Evolutionary conservation across 92 coral and sea anemone species (phyloP), one percentile per base, ranked within the genome.

Genomic region (Anthopleura xanthogrammica): DNA sequence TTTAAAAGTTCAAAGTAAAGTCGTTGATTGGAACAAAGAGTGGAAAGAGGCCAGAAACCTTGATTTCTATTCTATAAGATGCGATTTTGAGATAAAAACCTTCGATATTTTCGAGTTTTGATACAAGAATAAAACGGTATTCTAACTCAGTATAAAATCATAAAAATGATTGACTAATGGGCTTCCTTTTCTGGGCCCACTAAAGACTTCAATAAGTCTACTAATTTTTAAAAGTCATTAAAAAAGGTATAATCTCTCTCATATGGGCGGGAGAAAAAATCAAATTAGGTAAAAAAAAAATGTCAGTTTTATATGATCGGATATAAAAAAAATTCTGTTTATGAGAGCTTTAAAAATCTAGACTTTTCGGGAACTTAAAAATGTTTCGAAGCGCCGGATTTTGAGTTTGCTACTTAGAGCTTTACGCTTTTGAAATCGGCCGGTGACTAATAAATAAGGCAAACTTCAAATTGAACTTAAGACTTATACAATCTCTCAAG

Each of bases 81-180:
- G 77, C 10, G 84, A 68, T 40, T 80, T 64, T 19, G 6, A 9
- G 52, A 60, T 29, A 81, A 80, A 58, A 80, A 60, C 12, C 57
- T 80, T 24, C 58, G 52, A n/a, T 80, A 16, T 80, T 80, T 80
- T 42, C 57, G 43, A 50, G 42, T 43, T 75, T 75, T 42, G 55
- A 60, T 81, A 20, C 84, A 50, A 42, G 11, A 77, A 76, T 84
- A 84, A 84, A 84, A 84, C 87, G 87, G 87, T 84, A 64, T 76
- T 16, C 66, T 76, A 58, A n/a, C 72, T 54, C 12, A 41, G 41
- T 20, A 41, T 14, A 54, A 84, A 84, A 76, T 65, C 87, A 52
- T 84, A 71, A 84, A 84, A 46, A 84, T 62, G 77, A 81, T 64
- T 77, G 46, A 19, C 74, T 81, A 81, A 80, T 68, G 58, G 13